Conservation (phyloP, 2,888 invertebrate genomes). For the Creontiades dilutus region DNA sequence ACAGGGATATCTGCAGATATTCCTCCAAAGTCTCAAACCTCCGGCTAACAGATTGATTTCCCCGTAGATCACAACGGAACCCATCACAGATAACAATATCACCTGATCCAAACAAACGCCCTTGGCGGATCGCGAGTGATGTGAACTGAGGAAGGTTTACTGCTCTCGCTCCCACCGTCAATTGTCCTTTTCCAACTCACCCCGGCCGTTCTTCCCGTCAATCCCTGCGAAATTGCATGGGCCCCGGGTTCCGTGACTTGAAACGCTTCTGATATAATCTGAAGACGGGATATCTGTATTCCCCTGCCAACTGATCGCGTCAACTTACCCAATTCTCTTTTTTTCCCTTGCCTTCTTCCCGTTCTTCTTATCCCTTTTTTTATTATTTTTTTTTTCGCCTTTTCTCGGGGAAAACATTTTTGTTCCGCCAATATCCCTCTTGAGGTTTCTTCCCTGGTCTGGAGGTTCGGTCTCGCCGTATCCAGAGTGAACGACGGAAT, state of each 20-base stretch:
- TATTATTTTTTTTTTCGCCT: not conserved
- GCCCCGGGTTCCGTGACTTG: constrained; percentile 22
- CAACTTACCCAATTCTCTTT: not conserved
- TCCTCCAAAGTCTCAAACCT: no score
- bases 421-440: not conserved
- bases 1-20: no score
- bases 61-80: not conserved
- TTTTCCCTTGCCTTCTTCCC: not conserved
- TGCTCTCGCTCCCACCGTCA: not conserved
- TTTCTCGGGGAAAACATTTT: not conserved
- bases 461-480: not conserved
- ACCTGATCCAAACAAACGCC: not conserved
- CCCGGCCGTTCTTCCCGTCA: constrained; percentile 12
- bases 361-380: not conserved
- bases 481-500: not conserved
- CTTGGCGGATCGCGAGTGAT: not conserved
- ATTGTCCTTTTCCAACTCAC: not conserved
- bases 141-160: not conserved
- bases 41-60: no score
- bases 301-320: not conserved
- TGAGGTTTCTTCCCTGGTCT: not conserved
- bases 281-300: constrained; percentile 39
- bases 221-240: constrained; percentile 3
- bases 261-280: constrained; percentile 20
- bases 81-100: not conserved